A percentile compares a stretch with the other conserved stretches of the same genome.
phyloP scores from a whole-genome alignment of 2,113 vertebrate species.

The Arenaria interpres region DNA sequence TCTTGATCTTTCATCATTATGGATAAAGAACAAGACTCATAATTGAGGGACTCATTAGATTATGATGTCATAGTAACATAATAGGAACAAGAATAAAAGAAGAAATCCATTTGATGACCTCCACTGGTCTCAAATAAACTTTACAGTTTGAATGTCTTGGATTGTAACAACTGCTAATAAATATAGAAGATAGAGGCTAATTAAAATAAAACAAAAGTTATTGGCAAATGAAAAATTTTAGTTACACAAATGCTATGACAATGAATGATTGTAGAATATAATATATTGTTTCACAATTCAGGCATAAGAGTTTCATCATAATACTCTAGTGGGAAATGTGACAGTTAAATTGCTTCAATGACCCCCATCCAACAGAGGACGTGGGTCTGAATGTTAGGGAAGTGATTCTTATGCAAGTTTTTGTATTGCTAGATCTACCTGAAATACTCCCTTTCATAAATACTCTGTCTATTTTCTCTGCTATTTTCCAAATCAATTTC shows the following conservation, averaged over 20 bases:
- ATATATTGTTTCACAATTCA: background rate
- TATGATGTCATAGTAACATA: background rate
- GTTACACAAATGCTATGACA: background rate
- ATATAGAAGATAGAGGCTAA: background rate
- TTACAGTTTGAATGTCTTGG: background rate
- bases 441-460: background rate
- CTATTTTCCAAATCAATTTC: background rate
- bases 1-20: background rate
- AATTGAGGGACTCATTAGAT: background rate
- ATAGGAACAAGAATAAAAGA: background rate
- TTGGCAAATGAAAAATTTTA: background rate
- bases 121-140: background rate
- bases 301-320: background rate
- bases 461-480: background rate
- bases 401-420: background rate
- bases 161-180: background rate
- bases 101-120: background rate
- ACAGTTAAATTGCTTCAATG: conserved; percentile 1
- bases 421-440: background rate
- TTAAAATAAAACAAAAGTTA: background rate
- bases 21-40: background rate
- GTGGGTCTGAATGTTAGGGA: background rate
- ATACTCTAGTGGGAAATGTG: background rate
- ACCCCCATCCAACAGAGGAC: background rate
- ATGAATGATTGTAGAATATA: background rate